phyloP scores from a whole-genome alignment of 1,140 invertebrate genomes.

The Dryas iulia region DNA sequence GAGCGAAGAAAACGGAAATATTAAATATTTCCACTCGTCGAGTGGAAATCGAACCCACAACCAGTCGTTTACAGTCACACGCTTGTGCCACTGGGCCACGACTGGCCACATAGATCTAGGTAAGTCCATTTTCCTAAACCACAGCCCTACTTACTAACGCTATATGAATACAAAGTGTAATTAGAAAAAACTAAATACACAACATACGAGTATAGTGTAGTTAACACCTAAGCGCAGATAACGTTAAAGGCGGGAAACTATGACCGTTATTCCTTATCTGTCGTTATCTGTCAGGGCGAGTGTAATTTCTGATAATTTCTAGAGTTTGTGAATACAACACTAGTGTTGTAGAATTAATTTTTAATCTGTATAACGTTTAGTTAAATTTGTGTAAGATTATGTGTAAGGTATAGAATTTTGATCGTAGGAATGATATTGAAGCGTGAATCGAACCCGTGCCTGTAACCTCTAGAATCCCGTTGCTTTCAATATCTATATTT shows the following conservation, averaged over 20 bases:
- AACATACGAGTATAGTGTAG: slow-evolving; percentile 41
- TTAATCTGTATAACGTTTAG: neutral
- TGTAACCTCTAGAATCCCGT: no score
- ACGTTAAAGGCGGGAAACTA: slow-evolving; percentile 55
- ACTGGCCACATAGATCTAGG: no score
- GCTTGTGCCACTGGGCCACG: no score
- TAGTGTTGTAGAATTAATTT: neutral
- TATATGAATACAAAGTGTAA: slow-evolving; percentile 42
- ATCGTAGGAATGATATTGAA: no score
- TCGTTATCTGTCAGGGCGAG: slow-evolving; percentile 36
- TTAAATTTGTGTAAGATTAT: no score
- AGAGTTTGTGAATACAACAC: slow-evolving; percentile 8
- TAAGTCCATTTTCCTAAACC: neutral
- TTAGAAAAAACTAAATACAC: slow-evolving; percentile 56
- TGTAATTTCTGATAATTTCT: slow-evolving; percentile 17
- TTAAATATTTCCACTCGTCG: no score
- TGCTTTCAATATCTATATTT: no score
- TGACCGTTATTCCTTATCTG: slow-evolving; percentile 64
- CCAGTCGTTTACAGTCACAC: no score
- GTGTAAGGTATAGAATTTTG: no score
- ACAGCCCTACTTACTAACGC: slow-evolving; percentile 21
- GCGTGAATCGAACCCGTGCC: no score
- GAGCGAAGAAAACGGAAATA: no score
- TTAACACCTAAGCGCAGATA: slow-evolving; percentile 48
- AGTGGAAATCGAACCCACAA: no score